Conservation (phyloP, 2,888 invertebrate species). For the Phortica okadai region DNA sequence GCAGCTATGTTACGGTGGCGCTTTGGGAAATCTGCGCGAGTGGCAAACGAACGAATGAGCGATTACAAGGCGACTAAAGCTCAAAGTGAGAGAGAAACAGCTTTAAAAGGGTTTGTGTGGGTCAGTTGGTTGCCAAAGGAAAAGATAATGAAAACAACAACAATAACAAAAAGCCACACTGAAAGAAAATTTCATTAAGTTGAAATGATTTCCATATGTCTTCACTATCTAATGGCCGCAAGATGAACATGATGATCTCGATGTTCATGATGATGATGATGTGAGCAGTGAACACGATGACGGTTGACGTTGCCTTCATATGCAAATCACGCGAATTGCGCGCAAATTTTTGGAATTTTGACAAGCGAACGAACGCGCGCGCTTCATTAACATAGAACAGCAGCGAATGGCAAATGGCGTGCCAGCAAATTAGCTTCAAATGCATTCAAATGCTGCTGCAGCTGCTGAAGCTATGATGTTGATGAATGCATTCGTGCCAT, state of each 20-base stretch:
- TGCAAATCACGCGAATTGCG: neutral
- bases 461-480: constrained; percentile 28
- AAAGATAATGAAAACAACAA: constrained; percentile 8
- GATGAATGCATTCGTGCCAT: constrained; percentile 56
- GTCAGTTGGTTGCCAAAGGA: constrained; percentile 30
- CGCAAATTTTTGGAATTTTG: neutral
- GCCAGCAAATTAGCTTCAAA: constrained; percentile 25
- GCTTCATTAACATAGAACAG: constrained; percentile 24
- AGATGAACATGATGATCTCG: too few relatives aligned
- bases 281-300: neutral
- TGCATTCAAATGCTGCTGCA: constrained; percentile 10
- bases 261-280: neutral
- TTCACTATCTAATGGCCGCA: neutral
- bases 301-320: neutral
- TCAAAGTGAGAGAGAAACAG: neutral
- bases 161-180: neutral
- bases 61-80: constrained; percentile 36
- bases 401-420: neutral
- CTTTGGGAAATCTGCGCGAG: constrained; percentile 67
- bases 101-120: constrained; percentile 22
- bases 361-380: neutral
- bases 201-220: neutral
- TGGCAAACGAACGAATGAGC: constrained; percentile 39
- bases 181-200: neutral
- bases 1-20: constrained; percentile 47